Percentiles rank a stretch among this genome's conserved stretches.
phyloP scores from a whole-genome alignment of 2,113 vertebrate genomes.

The Calonectris borealis region DNA sequence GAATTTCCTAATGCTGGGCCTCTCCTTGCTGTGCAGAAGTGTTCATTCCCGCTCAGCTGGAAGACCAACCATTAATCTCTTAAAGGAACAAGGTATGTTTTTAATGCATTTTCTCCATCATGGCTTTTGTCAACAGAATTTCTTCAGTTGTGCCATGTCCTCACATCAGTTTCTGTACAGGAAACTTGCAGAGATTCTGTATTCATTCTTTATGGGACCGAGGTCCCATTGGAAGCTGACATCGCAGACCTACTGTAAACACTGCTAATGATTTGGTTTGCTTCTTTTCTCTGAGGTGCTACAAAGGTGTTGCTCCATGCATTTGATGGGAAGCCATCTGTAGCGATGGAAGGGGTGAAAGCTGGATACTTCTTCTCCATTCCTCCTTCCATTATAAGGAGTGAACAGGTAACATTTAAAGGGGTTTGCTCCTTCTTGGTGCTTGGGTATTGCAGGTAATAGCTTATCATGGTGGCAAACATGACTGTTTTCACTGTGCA shows the following conservation, averaged over 20 bases:
- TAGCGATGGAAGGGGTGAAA: slow-evolving; percentile 92
- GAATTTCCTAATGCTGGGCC: not conserved
- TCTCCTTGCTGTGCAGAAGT: slow-evolving; percentile 81
- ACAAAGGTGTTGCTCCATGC: slow-evolving; percentile 91
- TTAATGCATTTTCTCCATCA: not conserved
- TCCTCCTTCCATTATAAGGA: slow-evolving; percentile 91
- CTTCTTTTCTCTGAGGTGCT: slow-evolving; percentile 74
- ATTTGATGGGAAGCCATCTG: slow-evolving; percentile 92
- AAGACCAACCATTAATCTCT: slow-evolving; percentile 90
- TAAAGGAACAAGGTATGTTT: slow-evolving; percentile 88
- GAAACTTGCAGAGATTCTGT: not conserved
- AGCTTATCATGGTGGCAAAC: not conserved
- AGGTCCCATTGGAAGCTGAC: not conserved
- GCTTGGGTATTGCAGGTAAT: not conserved
- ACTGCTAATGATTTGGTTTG: not conserved
- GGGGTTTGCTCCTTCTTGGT: not conserved
- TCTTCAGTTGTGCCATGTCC: not conserved
- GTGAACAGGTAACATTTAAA: slow-evolving; percentile 84
- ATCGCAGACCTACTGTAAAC: not conserved
- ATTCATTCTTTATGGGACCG: not conserved
- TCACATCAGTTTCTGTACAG: not conserved
- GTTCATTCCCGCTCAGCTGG: slow-evolving; percentile 97
- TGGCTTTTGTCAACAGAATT: not conserved
- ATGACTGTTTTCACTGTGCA: not conserved
- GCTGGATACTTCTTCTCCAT: slow-evolving; percentile 95